A percentile compares a stretch with the other conserved stretches of the same genome.
These are phyloP conservation scores for Theretra japonica DNA, from an alignment of 2,888 invertebrate genomes.

Conservation along the genomic window DNA sequence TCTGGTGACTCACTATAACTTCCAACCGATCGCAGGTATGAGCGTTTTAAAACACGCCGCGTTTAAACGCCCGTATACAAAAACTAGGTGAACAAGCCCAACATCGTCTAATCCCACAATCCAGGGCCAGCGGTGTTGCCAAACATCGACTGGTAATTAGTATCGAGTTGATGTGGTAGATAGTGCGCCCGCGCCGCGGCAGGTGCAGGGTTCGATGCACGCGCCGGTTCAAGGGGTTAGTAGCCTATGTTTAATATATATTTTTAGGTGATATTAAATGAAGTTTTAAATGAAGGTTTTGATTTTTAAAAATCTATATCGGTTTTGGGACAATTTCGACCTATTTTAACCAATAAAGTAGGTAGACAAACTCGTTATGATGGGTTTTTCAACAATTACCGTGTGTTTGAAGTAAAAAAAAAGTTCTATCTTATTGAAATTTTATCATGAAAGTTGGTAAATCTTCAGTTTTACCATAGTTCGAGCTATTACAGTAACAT, in stretches of 20 bases:
- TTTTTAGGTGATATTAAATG: neutral
- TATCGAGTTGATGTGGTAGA: conserved; percentile 26
- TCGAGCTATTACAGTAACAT: too few species aligned
- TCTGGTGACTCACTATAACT: too few species aligned
- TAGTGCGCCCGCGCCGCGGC: conserved; percentile 24
- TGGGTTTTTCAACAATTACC: too few species aligned
- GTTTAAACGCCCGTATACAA: neutral
- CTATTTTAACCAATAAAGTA: too few species aligned
- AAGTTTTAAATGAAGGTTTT: too few species aligned
- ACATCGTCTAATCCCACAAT: conserved; percentile 34
- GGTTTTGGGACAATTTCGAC: too few species aligned
- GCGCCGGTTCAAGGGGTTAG: neutral
- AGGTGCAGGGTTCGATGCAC: conserved; percentile 21
- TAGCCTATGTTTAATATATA: neutral
- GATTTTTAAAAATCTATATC: too few species aligned
- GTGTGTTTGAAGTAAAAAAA: too few species aligned
- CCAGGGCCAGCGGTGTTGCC: conserved; percentile 20
- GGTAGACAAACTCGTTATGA: too few species aligned
- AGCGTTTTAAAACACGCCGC: neutral
- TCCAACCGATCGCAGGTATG: neutral
- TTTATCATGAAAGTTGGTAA: too few species aligned
- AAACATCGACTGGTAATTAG: conserved; percentile 22
- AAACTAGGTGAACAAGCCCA: conserved; percentile 27
- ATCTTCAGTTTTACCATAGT: too few species aligned
- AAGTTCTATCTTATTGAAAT: too few species aligned